phyloP scores from a whole-genome alignment of 2,797 vertebrate species.

The Sus cebifrons region DNA sequence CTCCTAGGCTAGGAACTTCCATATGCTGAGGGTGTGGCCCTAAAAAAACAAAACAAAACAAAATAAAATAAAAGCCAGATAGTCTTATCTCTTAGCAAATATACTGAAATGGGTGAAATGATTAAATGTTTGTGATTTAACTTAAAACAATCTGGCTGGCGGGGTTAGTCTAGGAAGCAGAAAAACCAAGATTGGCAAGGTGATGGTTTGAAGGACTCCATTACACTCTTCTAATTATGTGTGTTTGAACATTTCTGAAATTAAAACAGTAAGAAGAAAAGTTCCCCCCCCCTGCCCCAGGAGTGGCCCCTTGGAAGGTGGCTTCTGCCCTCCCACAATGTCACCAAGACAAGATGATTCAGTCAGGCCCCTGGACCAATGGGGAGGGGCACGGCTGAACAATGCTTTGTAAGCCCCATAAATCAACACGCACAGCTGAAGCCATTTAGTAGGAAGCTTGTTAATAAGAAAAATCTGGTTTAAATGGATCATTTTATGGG shows the following conservation, averaged over 20 bases:
- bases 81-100: constrained; percentile 50
- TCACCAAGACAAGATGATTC: neutral
- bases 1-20: too few species aligned
- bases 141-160: neutral
- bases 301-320: neutral
- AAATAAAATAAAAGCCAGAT: neutral
- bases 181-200: neutral
- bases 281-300: too few species aligned
- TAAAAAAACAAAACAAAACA: too few species aligned
- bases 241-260: constrained; percentile 2
- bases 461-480: constrained; percentile 86
- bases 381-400: neutral
- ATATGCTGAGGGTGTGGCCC: too few species aligned
- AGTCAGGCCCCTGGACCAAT: neutral
- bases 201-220: neutral
- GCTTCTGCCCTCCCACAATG: neutral
- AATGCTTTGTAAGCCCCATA: constrained; percentile 40
- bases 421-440: constrained; percentile 85
- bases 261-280: constrained; percentile 42
- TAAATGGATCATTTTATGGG: constrained; percentile 86
- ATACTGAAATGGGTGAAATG: neutral
- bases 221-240: neutral
- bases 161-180: neutral
- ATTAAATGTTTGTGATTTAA: neutral
- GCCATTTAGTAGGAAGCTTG: constrained; percentile 79